phyloP scores from a whole-genome alignment of 2,797 vertebrate species.

The Benthosema pterotum region DNA sequence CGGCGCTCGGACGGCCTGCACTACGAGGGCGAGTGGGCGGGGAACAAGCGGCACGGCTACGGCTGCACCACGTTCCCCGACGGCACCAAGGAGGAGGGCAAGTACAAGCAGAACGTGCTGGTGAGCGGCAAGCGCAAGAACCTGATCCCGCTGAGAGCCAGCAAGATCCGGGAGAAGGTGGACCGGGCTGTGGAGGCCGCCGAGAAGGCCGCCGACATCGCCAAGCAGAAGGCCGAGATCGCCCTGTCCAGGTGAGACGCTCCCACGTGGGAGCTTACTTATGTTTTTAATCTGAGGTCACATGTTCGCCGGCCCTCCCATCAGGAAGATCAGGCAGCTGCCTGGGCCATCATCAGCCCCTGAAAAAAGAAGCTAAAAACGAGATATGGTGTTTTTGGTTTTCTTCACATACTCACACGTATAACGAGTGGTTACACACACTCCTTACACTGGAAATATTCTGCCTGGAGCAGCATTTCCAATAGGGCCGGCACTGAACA shows the following conservation, averaged over 20 bases:
- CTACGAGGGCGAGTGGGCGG: slow-evolving; percentile 94
- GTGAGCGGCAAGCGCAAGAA: slow-evolving; percentile 98
- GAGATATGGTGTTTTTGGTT: too few species aligned
- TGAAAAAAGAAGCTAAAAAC: too few species aligned
- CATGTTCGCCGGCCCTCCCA: neutral
- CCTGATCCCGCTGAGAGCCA: slow-evolving; percentile 94
- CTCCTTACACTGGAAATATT: too few species aligned
- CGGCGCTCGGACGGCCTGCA: slow-evolving; percentile 93
- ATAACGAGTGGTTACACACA: too few species aligned
- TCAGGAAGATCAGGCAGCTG: too few species aligned
- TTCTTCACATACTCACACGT: too few species aligned
- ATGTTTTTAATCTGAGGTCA: neutral
- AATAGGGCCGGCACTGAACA: too few species aligned
- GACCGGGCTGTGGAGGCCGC: slow-evolving; percentile 93
- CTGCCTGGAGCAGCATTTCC: too few species aligned
- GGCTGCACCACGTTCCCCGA: slow-evolving; percentile 97
- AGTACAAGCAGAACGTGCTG: slow-evolving; percentile 96
- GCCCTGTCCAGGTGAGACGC: slow-evolving; percentile 90
- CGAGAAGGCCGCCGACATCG: slow-evolving; percentile 88
- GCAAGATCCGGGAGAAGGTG: slow-evolving; percentile 98
- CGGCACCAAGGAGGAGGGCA: slow-evolving; percentile 97
- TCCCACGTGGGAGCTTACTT: neutral
- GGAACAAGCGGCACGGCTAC: slow-evolving; percentile 94
- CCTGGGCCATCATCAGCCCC: too few species aligned
- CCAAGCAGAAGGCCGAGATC: slow-evolving; percentile 97